These are phyloP conservation scores for Gymnopithys bicolor DNA, from an alignment of 2,797 vertebrate species.

Conservation along the genomic window DNA sequence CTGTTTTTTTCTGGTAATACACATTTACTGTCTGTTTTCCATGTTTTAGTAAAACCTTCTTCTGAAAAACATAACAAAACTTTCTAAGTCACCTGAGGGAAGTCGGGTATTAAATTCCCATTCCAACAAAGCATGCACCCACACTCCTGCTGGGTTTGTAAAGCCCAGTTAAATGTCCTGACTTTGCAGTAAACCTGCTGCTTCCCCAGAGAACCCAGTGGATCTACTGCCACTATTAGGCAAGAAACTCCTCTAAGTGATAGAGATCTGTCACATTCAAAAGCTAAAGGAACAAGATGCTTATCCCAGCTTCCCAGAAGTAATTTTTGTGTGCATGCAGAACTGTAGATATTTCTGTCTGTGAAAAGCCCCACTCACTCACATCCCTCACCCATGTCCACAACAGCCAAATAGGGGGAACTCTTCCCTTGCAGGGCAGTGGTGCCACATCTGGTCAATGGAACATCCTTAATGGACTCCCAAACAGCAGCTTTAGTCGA, in stretches of 20 bases:
- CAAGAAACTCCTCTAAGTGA: not conserved
- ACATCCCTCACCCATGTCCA: not conserved
- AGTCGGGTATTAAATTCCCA: fast-evolving
- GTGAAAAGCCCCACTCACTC: not conserved
- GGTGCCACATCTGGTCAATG: not conserved
- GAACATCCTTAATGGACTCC: not conserved
- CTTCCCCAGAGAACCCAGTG: not conserved
- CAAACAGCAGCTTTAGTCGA: not conserved
- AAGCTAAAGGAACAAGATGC: slow-evolving; percentile 6
- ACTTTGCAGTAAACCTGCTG: not conserved
- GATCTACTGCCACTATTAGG: not conserved
- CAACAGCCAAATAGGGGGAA: not conserved
- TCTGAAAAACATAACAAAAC: not conserved
- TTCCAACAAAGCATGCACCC: not conserved
- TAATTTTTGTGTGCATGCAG: not conserved
- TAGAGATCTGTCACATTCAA: not conserved
- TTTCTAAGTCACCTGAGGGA: not conserved
- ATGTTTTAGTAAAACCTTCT: not conserved
- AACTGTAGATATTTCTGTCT: not conserved
- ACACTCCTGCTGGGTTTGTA: not conserved
- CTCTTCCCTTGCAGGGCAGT: not conserved
- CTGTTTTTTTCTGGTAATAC: not conserved
- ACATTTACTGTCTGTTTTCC: not conserved
- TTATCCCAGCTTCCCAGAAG: slow-evolving; percentile 28
- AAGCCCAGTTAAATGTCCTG: slow-evolving; percentile 29